Percentiles rank a stretch among this genome's conserved stretches.
phyloP scores from a whole-genome alignment of 2,797 vertebrate genomes.

The Channa striata region DNA sequence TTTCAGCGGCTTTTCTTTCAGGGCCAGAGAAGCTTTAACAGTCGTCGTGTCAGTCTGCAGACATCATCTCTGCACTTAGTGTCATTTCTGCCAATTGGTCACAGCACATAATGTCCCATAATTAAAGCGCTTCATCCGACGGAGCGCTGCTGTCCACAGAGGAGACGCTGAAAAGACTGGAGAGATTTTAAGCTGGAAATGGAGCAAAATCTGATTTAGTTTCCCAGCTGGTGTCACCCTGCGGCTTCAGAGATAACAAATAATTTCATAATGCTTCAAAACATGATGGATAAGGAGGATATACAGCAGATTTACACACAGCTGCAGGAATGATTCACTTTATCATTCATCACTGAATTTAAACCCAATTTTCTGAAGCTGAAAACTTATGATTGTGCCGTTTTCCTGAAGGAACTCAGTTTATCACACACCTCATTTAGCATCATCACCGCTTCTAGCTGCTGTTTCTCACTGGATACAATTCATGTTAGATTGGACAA shows the following conservation, averaged over 20 bases:
- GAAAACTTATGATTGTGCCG: too few relatives aligned
- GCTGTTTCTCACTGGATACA: too few relatives aligned
- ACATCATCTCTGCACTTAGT: neutral
- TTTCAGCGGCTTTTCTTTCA: neutral
- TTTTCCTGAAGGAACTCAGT: too few relatives aligned
- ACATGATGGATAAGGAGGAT: slow-evolving; percentile 8
- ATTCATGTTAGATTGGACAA: too few relatives aligned
- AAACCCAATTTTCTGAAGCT: too few relatives aligned
- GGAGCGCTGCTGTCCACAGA: neutral
- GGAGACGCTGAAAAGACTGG: neutral
- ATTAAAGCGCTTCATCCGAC: slow-evolving; percentile 31
- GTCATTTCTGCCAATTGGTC: slow-evolving; percentile 24
- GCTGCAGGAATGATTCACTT: neutral
- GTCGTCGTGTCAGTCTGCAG: neutral
- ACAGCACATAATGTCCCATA: slow-evolving; percentile 19
- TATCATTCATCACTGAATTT: too few relatives aligned
- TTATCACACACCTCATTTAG: too few relatives aligned
- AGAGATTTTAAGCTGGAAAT: slow-evolving; percentile 17
- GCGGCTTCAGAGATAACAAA: slow-evolving; percentile 10
- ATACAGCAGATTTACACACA: neutral
- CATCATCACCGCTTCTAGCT: too few relatives aligned
- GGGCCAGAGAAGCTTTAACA: neutral
- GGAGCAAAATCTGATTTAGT: slow-evolving; percentile 21
- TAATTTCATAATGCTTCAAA: slow-evolving; percentile 13
- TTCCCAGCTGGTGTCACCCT: slow-evolving; percentile 24